Base-by-base conservation (phyloP, 1,140 invertebrate species). In the Drosophila mojavensis region DNA sequence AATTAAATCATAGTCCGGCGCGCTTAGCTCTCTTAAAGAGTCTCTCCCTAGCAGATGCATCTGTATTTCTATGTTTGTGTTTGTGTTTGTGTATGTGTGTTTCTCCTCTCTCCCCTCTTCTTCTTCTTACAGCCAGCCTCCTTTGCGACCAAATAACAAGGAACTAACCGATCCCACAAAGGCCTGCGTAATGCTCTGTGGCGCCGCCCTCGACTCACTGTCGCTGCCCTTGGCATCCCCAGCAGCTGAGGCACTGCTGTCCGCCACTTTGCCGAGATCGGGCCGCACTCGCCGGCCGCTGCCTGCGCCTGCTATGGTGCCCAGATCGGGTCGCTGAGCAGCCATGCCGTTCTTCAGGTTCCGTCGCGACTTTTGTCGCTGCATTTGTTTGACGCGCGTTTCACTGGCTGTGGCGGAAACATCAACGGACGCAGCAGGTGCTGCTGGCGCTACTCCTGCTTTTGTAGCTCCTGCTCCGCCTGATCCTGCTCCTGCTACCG, bases 131-230 rank as follows among this genome's bases (percentile, higher is more conserved):
- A 97, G 94, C 74, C 97, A 94, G 13, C 96, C 96, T 50, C 96
- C 96, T 88, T 97, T 97, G 60, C 96, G 93, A 30, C 96, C 96
- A 91, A 97, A 97, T 10, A 97, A 93, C 75, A 97, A 93, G 20
- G 95, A 95, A 93, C 96, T 97, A 58, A 97, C 94, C 26, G 96
- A 96, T 59, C 96, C 96, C 13, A 97, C 92, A 83, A 92, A 91
- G n/a, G 91, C 76, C 75, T 92, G 91, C 33, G 90, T 93, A 1
- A 96, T 94, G 13, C 95, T 95, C 68, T 94, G 94, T 10, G 81
- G 45, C 24, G 77, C 55, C 82, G 89, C 55, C 47, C 51, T 66
- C 20, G 68, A 53, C 24, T 78, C 69, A 17, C 68, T 13, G 20
- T 48, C 65, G 39, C n/a, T 39, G 28, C 7, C 55, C 33, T 56